A percentile compares a stretch with the other conserved stretches of the same genome.
phyloP scores from a whole-genome alignment of 2,113 vertebrate species.

The Phaethornis superciliosus region DNA sequence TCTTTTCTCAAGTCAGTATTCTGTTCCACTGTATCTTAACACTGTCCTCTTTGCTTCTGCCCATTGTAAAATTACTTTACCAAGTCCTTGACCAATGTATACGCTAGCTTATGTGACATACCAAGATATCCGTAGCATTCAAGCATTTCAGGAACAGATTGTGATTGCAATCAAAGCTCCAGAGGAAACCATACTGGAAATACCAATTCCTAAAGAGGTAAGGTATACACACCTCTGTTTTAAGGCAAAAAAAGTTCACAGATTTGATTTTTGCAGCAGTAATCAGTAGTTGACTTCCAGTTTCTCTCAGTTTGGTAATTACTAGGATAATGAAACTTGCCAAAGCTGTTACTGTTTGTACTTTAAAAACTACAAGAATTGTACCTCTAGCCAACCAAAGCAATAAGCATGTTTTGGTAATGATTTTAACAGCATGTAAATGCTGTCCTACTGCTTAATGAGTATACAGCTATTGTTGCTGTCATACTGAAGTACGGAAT shows the following conservation, averaged over 20 bases:
- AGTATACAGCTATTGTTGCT: too few relatives aligned
- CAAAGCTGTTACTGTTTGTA: too few relatives aligned
- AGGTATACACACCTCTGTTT: not conserved
- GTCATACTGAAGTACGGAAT: too few relatives aligned
- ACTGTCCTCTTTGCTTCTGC: not conserved
- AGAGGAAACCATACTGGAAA: slow-evolving; percentile 89
- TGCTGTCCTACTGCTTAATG: too few relatives aligned
- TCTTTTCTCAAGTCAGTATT: not conserved
- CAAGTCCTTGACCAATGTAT: slow-evolving; percentile 72
- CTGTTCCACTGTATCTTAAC: not conserved
- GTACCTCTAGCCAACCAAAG: too few relatives aligned
- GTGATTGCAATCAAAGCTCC: slow-evolving; percentile 90
- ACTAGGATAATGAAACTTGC: too few relatives aligned
- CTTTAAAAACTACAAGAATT: too few relatives aligned
- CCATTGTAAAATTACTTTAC: not conserved
- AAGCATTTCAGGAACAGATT: slow-evolving; percentile 87
- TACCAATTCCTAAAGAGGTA: slow-evolving; percentile 88
- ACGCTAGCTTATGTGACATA: slow-evolving; percentile 91
- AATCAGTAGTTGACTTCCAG: not conserved
- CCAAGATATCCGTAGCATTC: slow-evolving; percentile 83
- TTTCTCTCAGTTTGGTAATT: not conserved
- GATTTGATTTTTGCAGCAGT: not conserved
- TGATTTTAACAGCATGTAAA: too few relatives aligned
- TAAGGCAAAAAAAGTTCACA: not conserved
- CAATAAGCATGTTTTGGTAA: too few relatives aligned